Evolutionary conservation across 2,113 vertebrate species (phyloP).

Genomic region (Silurus glanis): DNA sequence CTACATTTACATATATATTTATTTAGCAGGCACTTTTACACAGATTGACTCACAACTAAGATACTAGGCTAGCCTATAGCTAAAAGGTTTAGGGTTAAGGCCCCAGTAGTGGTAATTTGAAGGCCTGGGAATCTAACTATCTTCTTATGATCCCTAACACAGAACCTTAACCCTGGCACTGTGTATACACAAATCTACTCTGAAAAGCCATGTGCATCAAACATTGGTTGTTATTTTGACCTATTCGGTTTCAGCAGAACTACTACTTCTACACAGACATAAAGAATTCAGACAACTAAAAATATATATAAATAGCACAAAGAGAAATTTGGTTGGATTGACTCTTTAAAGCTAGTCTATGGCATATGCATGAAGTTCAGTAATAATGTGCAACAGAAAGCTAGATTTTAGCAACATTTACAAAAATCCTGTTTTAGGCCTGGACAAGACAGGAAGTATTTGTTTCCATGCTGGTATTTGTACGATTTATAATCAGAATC

Average conservation of each 20-base stretch:
- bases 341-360: background rate
- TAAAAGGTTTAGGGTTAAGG: background rate
- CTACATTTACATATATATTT: background rate
- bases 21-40: constrained; percentile 25
- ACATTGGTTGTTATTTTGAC: background rate
- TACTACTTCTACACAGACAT: background rate
- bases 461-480: constrained; percentile 49
- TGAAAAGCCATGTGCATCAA: background rate
- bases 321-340: background rate
- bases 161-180: background rate
- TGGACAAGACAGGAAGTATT: constrained; percentile 11
- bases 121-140: background rate
- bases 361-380: background rate
- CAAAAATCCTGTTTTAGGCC: background rate
- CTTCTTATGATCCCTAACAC: background rate
- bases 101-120: background rate
- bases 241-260: background rate
- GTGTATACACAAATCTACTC: background rate
- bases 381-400: background rate
- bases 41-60: background rate
- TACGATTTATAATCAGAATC: constrained; percentile 11
- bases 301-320: background rate
- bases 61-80: background rate
- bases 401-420: background rate
- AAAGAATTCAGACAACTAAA: background rate